phyloP scores from a whole-genome alignment of 2,888 invertebrate species.

The Zhuqinia jingwanae region DNA sequence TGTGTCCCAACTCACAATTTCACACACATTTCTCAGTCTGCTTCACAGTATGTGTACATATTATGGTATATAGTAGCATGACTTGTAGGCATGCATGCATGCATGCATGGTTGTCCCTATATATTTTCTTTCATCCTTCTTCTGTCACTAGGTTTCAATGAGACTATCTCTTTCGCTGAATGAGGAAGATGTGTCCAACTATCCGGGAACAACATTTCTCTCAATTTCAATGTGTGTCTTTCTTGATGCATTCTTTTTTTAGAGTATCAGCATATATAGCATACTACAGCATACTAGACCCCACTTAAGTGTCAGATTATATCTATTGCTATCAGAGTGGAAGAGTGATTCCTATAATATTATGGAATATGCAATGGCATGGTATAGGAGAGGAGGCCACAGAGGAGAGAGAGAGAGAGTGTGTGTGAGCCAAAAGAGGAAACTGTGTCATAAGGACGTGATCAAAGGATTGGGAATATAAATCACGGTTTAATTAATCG shows the following conservation, averaged over 20 bases:
- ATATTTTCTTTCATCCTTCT: slow-evolving; percentile 65
- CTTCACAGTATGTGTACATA: too few species aligned
- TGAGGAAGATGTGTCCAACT: slow-evolving; percentile 50
- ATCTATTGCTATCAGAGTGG: background rate
- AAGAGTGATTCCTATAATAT: too few species aligned
- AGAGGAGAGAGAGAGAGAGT: slow-evolving; percentile 2
- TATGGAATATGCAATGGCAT: background rate
- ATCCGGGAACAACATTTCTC: slow-evolving; percentile 48
- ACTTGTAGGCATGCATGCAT: background rate
- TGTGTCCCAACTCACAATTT: slow-evolving; percentile 9
- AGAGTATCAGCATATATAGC: background rate
- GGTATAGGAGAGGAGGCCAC: slow-evolving; percentile 4
- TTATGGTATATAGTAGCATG: background rate
- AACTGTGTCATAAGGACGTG: slow-evolving; percentile 71
- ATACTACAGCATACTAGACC: background rate
- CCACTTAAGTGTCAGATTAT: background rate
- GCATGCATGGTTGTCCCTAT: slow-evolving; percentile 29
- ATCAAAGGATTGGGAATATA: slow-evolving; percentile 70
- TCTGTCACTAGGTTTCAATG: slow-evolving; percentile 56
- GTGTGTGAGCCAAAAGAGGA: slow-evolving; percentile 14
- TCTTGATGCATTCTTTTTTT: slow-evolving; percentile 1
- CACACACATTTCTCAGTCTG: background rate
- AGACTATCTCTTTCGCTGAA: slow-evolving; percentile 58
- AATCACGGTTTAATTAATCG: slow-evolving; percentile 72
- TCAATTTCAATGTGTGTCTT: slow-evolving; percentile 36